Evolutionary conservation across 2,113 vertebrate genomes (phyloP), one percentile per base, ranked within the genome.

Genomic region (Phocoena phocoena): DNA sequence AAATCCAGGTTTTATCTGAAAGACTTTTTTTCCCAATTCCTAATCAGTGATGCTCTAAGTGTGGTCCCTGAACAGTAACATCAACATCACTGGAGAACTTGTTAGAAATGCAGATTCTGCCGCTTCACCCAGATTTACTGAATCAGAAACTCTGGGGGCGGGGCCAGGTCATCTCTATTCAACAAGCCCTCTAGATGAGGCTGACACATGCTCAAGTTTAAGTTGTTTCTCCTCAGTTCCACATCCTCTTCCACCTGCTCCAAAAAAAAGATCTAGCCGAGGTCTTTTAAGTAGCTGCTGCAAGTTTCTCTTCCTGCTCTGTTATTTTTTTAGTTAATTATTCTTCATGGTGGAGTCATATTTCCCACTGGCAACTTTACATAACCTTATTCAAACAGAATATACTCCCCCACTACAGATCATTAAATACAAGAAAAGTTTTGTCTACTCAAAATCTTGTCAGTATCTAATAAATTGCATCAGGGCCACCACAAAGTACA

Each of bases 221-320:
- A 74, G 18, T 74, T 77, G 10, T 77, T 79, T 79, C 17, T 41
- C 65, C 74, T 73, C 53, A 15, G 31, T 88, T 53, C 28, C 65
- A 38, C 31, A 67, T 68, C 41, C 26, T 95, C 36, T 65, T 2
- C 0, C 10, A 0, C 38, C 14, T 21, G 2, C 21, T 65, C 65
- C 25, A 13, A 85, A 60, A 0, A 20, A 6, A 93, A 76, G 3
- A 55, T 53, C 21, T 88, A n/a, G 53, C 38, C 63, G 23, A 26
- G 1, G 3, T 80, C 41, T 90, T 53, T 68, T 63, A 58, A 65
- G 44, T 38, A 21, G 36, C 17, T 73, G 63, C 67, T 50, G 18
- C 23, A 25, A 62, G 71, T 93, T 50, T 85, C 76, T 96, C 38
- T 96, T 92, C 41, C 20, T 23, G 65, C 67, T 31, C 36, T 68